phyloP scores from a whole-genome alignment of 1,140 invertebrate genomes.

The Apocrypta bakeri region DNA sequence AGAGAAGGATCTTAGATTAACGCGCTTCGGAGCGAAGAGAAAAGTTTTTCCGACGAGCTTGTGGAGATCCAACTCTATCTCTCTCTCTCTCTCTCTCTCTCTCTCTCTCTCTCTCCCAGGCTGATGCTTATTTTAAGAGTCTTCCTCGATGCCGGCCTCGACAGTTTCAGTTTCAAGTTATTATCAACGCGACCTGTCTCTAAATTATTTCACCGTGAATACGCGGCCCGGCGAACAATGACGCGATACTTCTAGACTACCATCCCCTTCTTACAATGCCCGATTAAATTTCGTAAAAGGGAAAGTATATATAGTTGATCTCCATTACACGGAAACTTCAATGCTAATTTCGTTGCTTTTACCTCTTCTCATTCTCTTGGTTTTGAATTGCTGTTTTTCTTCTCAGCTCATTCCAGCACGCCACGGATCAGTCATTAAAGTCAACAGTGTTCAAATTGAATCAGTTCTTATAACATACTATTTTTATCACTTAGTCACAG shows the following conservation, averaged over 20 bases:
- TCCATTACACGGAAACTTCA: constrained; percentile 12
- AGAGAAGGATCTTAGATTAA: constrained; percentile 45
- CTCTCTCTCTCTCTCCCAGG: background rate
- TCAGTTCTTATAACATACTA: background rate
- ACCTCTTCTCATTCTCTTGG: background rate
- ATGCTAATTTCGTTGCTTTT: constrained; percentile 33
- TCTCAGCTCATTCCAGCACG: background rate
- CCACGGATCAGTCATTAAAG: background rate
- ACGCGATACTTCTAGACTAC: background rate
- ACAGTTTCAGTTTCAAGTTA: constrained; percentile 44
- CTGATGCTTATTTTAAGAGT: constrained; percentile 46
- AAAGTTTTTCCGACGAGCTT: constrained; percentile 45
- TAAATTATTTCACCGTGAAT: constrained; percentile 33
- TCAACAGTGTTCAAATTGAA: background rate
- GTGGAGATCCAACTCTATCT: constrained; percentile 11
- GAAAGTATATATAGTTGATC: background rate
- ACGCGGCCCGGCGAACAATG: constrained; percentile 17
- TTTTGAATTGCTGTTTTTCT: background rate
- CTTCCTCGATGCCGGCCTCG: background rate
- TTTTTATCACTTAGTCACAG: too few relatives aligned
- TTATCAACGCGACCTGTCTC: constrained; percentile 34
- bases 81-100: background rate
- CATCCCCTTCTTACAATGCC: constrained; percentile 8
- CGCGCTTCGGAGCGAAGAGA: constrained; percentile 41
- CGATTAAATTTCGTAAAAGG: constrained; percentile 15